Conservation (phyloP, 2,797 vertebrate genomes). For the Macrochelys suwanniensis region DNA sequence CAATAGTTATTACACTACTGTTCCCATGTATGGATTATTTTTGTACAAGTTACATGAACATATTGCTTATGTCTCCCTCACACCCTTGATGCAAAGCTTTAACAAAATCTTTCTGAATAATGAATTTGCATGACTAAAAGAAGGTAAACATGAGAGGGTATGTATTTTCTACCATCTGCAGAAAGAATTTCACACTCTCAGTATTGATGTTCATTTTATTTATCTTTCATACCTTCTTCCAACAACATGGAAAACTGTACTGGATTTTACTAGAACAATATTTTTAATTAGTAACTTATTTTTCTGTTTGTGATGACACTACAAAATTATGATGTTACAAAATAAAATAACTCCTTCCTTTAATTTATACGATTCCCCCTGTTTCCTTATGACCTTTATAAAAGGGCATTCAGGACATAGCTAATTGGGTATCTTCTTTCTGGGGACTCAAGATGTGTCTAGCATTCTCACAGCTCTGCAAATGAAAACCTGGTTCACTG, state of each 20-base stretch:
- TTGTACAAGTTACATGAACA: neutral
- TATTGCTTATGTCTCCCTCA: neutral
- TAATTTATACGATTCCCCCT: neutral
- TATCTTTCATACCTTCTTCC: neutral
- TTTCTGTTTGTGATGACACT: neutral
- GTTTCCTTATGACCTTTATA: neutral
- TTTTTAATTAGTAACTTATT: neutral
- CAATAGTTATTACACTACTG: neutral
- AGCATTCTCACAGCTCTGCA: neutral
- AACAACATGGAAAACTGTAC: neutral
- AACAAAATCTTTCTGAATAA: neutral
- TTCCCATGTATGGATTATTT: neutral
- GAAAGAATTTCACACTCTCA: neutral
- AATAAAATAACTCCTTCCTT: neutral
- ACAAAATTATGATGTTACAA: neutral
- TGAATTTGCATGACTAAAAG: neutral
- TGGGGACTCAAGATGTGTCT: neutral
- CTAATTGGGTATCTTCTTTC: neutral
- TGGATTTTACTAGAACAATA: neutral
- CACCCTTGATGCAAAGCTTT: neutral
- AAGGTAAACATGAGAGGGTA: neutral
- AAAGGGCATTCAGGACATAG: neutral
- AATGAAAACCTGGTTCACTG: neutral
- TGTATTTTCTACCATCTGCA: neutral
- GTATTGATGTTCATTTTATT: neutral